Evolutionary conservation across 2,113 vertebrate species (phyloP).

Genomic region (Alethe castanea): DNA sequence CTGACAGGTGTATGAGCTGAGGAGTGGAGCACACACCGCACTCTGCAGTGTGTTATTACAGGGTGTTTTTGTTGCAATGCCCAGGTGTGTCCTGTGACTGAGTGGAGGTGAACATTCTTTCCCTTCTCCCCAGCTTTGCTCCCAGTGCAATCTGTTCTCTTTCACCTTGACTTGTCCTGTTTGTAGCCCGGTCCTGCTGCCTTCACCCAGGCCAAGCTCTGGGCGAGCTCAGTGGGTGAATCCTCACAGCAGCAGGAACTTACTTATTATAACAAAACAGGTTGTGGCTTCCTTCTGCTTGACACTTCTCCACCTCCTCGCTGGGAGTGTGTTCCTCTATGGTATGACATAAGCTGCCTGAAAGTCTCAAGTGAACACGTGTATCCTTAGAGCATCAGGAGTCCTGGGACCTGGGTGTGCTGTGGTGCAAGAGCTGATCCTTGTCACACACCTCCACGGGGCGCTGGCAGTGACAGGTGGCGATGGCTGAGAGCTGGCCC

Average conservation of each 20-base stretch:
- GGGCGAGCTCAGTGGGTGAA: not conserved
- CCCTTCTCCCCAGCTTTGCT: not conserved
- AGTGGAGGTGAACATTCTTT: not conserved
- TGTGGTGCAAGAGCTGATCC: not conserved
- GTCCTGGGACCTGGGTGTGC: not conserved
- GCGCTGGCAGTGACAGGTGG: not conserved
- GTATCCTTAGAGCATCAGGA: not conserved
- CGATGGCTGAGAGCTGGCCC: not conserved
- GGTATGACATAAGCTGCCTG: not conserved
- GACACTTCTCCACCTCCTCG: not conserved
- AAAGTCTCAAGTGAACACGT: not conserved
- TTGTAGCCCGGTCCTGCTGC: not conserved
- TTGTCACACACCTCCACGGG: not conserved
- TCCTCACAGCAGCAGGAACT: not conserved
- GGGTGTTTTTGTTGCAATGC: accelerated
- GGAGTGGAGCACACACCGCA: accelerated
- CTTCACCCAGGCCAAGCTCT: accelerated
- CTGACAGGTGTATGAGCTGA: not conserved
- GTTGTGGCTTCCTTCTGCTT: not conserved
- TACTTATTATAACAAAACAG: not conserved
- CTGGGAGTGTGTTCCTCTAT: not conserved
- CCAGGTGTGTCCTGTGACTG: not conserved
- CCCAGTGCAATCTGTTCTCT: not conserved
- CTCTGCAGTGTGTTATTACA: accelerated
- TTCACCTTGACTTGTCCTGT: not conserved